A percentile compares a stretch with the other conserved stretches of the same genome.
phyloP scores from a whole-genome alignment of 1,140 invertebrate species.

The Drosophila hydei region DNA sequence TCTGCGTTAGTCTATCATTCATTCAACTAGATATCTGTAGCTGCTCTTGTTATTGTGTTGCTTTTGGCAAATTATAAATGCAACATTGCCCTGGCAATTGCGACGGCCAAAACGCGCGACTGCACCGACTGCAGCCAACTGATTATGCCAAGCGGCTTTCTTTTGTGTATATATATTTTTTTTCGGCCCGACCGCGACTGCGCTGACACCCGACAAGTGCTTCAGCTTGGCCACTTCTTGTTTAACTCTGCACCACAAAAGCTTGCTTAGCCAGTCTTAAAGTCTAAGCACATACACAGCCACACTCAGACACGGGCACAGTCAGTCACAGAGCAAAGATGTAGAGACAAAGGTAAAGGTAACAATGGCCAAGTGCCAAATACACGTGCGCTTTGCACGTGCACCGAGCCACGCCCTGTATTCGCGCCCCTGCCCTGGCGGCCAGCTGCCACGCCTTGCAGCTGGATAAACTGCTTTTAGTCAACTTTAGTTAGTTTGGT shows the following conservation, averaged over 20 bases:
- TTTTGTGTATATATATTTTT: slow-evolving; percentile 19
- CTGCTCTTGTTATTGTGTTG: background rate
- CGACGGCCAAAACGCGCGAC: slow-evolving; percentile 59
- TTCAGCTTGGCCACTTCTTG: slow-evolving; percentile 32
- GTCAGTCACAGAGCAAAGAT: slow-evolving; percentile 56
- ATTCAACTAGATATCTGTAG: background rate
- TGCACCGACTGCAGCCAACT: slow-evolving; percentile 39
- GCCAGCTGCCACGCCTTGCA: background rate
- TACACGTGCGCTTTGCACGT: slow-evolving; percentile 68
- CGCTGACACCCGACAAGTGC: slow-evolving; percentile 52
- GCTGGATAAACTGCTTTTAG: slow-evolving; percentile 77
- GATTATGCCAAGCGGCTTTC: slow-evolving; percentile 59
- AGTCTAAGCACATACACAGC: slow-evolving; percentile 42
- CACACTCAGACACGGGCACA: slow-evolving; percentile 9
- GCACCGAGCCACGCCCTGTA: slow-evolving; percentile 26
- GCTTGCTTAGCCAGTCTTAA: slow-evolving; percentile 75
- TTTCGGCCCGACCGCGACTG: slow-evolving; percentile 16
- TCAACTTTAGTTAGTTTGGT: slow-evolving; percentile 80
- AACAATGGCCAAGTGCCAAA: slow-evolving; percentile 78
- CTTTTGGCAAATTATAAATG: slow-evolving; percentile 49
- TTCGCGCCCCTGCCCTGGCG: background rate
- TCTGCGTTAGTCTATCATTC: background rate
- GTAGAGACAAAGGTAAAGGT: slow-evolving; percentile 67
- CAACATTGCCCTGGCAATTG: slow-evolving; percentile 65
- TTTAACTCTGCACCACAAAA: slow-evolving; percentile 63